Evolutionary conservation across 2,888 invertebrate species (phyloP).

Genomic region (Eupithecia pulchellata): DNA sequence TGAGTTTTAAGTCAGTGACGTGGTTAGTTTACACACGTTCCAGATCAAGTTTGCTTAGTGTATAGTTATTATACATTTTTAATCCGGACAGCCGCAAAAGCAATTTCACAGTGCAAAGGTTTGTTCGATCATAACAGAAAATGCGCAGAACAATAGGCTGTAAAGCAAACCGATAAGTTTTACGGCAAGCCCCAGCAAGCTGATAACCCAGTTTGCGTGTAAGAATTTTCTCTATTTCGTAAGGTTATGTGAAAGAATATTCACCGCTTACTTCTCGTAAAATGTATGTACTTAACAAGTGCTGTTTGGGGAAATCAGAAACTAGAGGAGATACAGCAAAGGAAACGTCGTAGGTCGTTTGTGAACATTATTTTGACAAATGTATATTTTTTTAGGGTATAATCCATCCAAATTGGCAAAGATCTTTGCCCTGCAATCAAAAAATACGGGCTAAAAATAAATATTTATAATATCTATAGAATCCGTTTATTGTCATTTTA

Average conservation of each 20-base stretch:
- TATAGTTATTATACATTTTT: slow-evolving; percentile 3
- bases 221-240: slow-evolving; percentile 23
- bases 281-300: not conserved
- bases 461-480: too few relatives aligned
- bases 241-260: slow-evolving; percentile 4
- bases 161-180: slow-evolving; percentile 75
- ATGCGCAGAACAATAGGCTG: slow-evolving; percentile 72
- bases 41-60: too few relatives aligned
- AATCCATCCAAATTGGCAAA: too few relatives aligned
- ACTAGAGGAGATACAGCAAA: not conserved
- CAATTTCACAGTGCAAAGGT: slow-evolving; percentile 27
- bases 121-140: slow-evolving; percentile 58
- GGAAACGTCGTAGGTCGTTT: too few relatives aligned
- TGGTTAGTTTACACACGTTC: too few relatives aligned
- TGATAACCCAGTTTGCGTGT: slow-evolving; percentile 73
- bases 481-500: too few relatives aligned
- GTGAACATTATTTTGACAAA: too few relatives aligned
- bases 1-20: too few relatives aligned
- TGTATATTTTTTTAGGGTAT: too few relatives aligned
- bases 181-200: slow-evolving; percentile 67
- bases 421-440: too few relatives aligned
- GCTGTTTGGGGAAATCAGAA: not conserved
- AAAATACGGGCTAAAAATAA: too few relatives aligned
- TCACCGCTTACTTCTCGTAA: slow-evolving; percentile 14
- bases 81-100: slow-evolving; percentile 18